Conservation (phyloP, 2,113 vertebrate genomes). For the Emberiza fucata region DNA sequence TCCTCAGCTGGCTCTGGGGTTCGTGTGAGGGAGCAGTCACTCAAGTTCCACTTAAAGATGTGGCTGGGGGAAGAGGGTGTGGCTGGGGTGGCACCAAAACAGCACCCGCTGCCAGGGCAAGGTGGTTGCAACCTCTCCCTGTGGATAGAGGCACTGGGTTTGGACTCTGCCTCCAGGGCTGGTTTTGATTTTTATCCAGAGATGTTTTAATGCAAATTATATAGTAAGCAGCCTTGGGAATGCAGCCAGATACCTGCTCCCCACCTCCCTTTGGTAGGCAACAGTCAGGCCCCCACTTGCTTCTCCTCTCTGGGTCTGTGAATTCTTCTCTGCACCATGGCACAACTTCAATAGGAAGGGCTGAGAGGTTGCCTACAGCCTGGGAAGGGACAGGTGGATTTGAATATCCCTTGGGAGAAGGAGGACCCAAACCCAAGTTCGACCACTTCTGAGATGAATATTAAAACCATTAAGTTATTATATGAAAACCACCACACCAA, state of each 20-base stretch:
- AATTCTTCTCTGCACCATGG: neutral
- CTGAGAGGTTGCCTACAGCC: slow-evolving; percentile 59
- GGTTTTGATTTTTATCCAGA: slow-evolving; percentile 35
- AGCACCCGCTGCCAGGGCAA: neutral
- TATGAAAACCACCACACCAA: slow-evolving; percentile 19
- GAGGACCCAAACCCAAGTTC: slow-evolving; percentile 11
- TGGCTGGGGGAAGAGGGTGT: slow-evolving; percentile 16
- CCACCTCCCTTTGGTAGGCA: neutral
- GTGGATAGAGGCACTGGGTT: neutral
- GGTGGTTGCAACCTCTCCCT: neutral
- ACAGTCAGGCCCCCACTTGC: slow-evolving; percentile 59
- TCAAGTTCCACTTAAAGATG: neutral
- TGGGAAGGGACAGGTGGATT: slow-evolving; percentile 63
- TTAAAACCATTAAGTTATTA: slow-evolving; percentile 15
- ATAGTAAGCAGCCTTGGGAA: slow-evolving; percentile 1
- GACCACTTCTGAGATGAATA: slow-evolving; percentile 46
- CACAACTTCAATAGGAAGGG: slow-evolving; percentile 36
- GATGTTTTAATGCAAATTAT: slow-evolving; percentile 11
- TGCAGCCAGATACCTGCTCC: neutral
- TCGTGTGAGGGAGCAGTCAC: neutral
- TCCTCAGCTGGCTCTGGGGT: neutral
- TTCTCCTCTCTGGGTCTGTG: neutral
- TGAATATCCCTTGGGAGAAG: slow-evolving; percentile 54
- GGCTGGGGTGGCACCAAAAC: neutral
- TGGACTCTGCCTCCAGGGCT: slow-evolving; percentile 26